phyloP scores from a whole-genome alignment of 1,140 invertebrate species.

The Leptoteleia sp. region DNA sequence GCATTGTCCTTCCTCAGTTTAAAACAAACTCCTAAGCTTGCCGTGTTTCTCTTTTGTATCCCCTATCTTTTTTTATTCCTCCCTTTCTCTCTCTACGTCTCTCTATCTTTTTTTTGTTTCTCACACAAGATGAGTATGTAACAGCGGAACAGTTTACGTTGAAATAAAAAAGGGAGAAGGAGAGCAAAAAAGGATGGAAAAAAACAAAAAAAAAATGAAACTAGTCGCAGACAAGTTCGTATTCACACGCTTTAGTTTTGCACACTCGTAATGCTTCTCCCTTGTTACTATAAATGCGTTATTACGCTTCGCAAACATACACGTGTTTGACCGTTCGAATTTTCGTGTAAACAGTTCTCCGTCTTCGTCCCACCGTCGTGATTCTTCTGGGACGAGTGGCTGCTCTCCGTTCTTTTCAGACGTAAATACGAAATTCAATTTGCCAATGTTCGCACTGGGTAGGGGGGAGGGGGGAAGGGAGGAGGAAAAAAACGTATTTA shows the following conservation, averaged over 20 bases:
- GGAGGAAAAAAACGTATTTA: too few species aligned
- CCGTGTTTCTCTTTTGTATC: conserved; percentile 18
- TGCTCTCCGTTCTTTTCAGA: conserved; percentile 19
- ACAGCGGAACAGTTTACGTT: conserved; percentile 50
- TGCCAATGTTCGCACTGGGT: too few species aligned
- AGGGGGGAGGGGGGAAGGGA: too few species aligned
- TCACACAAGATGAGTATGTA: conserved; percentile 50
- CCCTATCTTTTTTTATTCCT: conserved; percentile 18
- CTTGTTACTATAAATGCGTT: conserved; percentile 33
- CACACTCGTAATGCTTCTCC: conserved; percentile 7
- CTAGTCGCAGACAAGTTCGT: conserved; percentile 7
- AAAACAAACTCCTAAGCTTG: conserved; percentile 68
- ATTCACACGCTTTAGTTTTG: conserved; percentile 23
- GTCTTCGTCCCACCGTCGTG: conserved; percentile 6
- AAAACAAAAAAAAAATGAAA: too few species aligned
- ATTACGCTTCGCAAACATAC: conserved; percentile 22
- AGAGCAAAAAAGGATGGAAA: too few species aligned
- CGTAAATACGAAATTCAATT: conserved; percentile 36
- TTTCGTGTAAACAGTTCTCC: conserved; percentile 31
- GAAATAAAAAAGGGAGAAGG: conserved; percentile 35
- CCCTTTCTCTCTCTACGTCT: conserved; percentile 24
- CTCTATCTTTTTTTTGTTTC: too few species aligned
- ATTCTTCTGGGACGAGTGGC: conserved; percentile 24
- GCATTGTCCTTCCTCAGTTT: conserved; percentile 64
- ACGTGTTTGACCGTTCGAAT: conserved; percentile 27